Evolutionary conservation across 2,888 invertebrate species (phyloP).

Genomic region (Syritta pipiens): DNA sequence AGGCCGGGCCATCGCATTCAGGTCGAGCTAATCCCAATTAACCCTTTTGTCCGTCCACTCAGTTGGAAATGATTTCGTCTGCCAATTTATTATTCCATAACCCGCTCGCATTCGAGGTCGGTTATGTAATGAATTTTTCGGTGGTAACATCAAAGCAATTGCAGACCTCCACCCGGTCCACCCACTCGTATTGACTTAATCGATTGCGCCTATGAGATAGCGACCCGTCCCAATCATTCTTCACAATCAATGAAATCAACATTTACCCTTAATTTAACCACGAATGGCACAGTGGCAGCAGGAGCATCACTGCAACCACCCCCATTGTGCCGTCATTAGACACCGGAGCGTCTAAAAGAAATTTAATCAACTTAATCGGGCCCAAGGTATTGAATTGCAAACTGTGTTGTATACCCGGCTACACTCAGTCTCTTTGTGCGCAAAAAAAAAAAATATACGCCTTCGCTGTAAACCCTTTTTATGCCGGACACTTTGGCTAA

Average conservation of each 20-base stretch:
- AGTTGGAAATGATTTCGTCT: slow-evolving; percentile 52
- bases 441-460: neutral
- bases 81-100: slow-evolving; percentile 47
- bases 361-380: slow-evolving; percentile 67
- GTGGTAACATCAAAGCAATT: slow-evolving; percentile 62
- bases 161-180: slow-evolving; percentile 14
- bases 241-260: slow-evolving; percentile 67
- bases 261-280: slow-evolving; percentile 68
- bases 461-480: slow-evolving; percentile 18
- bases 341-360: slow-evolving; percentile 42
- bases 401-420: slow-evolving; percentile 5
- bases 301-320: no score
- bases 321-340: slow-evolving; percentile 25
- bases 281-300: no score
- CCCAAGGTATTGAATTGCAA: slow-evolving; percentile 59
- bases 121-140: slow-evolving; percentile 63
- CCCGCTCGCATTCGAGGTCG: neutral
- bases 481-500: slow-evolving; percentile 47
- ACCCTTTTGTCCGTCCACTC: slow-evolving; percentile 54
- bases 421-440: slow-evolving; percentile 1
- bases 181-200: slow-evolving; percentile 46
- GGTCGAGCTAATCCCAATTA: slow-evolving; percentile 64
- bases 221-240: neutral
- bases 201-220: slow-evolving; percentile 45
- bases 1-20: slow-evolving; percentile 61